These are phyloP conservation scores for Drosophila fuyamai DNA, from an alignment of 1,140 invertebrate species.

Conservation along the genomic window DNA sequence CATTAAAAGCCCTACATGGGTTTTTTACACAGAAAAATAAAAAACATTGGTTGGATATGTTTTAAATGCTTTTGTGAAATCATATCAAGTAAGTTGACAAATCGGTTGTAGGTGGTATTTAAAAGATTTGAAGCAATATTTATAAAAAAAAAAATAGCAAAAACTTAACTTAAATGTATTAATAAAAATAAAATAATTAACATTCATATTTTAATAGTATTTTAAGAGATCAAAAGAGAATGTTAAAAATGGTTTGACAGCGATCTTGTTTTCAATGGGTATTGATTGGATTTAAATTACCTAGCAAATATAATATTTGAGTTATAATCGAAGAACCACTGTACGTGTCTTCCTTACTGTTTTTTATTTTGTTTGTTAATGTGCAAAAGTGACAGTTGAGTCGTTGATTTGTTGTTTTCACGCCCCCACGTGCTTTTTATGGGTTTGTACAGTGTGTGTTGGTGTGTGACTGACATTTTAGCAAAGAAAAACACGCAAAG, in stretches of 20 bases:
- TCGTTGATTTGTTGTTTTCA: constrained; percentile 13
- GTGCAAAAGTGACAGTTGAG: constrained; percentile 13
- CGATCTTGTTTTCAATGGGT: not conserved
- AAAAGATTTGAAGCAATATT: too few species aligned
- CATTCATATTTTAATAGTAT: too few species aligned
- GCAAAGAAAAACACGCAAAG: constrained; percentile 35
- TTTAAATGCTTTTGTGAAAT: too few species aligned
- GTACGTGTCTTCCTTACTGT: constrained; percentile 10
- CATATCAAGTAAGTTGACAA: too few species aligned
- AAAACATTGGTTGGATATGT: not conserved
- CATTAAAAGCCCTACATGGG: not conserved
- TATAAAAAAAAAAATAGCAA: too few species aligned
- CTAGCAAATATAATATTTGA: not conserved
- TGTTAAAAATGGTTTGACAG: too few species aligned
- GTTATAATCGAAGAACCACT: not conserved
- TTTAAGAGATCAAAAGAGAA: too few species aligned
- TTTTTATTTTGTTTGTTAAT: not conserved
- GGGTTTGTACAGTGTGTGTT: constrained; percentile 7
- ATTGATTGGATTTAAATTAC: not conserved
- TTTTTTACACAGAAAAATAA: constrained; percentile 4
- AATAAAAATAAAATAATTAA: too few species aligned
- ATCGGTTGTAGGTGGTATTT: too few species aligned
- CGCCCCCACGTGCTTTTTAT: constrained; percentile 20
- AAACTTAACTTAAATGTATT: too few species aligned
- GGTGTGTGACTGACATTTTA: constrained; percentile 24